Conservation (phyloP, 1,140 invertebrate genomes). For the Polypedilum pembai region DNA sequence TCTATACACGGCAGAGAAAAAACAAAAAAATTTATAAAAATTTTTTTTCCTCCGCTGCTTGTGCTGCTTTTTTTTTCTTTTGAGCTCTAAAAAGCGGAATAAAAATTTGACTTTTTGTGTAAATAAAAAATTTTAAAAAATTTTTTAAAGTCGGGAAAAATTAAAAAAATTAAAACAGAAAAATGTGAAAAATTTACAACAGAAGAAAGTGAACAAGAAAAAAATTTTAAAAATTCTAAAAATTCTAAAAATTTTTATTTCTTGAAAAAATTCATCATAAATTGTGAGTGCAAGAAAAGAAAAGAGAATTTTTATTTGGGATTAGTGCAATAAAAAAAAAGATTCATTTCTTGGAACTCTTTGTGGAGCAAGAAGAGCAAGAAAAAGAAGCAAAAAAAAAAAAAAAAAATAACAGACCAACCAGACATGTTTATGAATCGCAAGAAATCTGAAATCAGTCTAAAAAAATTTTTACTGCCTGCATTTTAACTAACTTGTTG, state of each 20-base stretch:
- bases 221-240: not conserved
- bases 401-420: not conserved
- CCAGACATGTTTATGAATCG: conserved; percentile 26
- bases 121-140: not conserved
- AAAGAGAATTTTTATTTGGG: not conserved
- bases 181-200: not conserved
- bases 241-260: not conserved
- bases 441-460: not conserved
- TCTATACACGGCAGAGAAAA: not conserved
- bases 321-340: conserved; percentile 22
- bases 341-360: not conserved
- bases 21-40: not conserved
- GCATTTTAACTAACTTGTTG: conserved; percentile 27
- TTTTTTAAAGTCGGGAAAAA: not conserved
- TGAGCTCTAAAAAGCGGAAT: not conserved
- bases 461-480: conserved; percentile 24
- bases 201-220: not conserved
- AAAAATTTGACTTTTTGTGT: not conserved
- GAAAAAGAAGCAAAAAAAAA: conserved; percentile 7
- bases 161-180: not conserved
- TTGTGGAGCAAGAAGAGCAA: not conserved
- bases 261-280: not conserved
- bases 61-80: too few species aligned
- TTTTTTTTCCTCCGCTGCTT: not conserved
- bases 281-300: not conserved